These are phyloP conservation scores for Fukomys damarensis DNA, from an alignment of 2,113 vertebrate species.

Conservation along the genomic window DNA sequence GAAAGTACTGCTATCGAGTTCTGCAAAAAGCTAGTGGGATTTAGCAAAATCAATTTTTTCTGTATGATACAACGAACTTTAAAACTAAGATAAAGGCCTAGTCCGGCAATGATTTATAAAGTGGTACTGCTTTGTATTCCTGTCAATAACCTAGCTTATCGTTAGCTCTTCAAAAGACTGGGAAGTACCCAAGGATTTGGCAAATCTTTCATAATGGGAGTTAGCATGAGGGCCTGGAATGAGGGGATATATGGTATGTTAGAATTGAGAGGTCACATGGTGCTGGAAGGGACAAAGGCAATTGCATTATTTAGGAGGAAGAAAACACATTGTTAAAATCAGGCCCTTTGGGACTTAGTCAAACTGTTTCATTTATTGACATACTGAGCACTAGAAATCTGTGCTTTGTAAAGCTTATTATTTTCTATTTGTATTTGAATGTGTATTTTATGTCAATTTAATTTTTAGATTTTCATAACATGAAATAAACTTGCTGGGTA, in stretches of 20 bases:
- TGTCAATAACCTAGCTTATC: neutral
- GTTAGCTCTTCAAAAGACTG: neutral
- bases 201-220: neutral
- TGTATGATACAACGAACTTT: neutral
- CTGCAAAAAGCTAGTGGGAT: constrained; percentile 13
- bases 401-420: constrained; percentile 32
- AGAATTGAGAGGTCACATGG: neutral
- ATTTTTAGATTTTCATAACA: constrained; percentile 32
- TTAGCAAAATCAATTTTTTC: constrained; percentile 20
- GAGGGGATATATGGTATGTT: neutral
- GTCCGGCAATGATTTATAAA: neutral
- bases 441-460: constrained; percentile 26
- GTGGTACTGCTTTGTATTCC: neutral
- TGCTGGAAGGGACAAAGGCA: neutral
- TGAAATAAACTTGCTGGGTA: constrained; percentile 26
- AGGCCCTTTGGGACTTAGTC: neutral
- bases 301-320: neutral
- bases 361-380: constrained; percentile 40
- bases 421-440: constrained; percentile 5
- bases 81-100: neutral
- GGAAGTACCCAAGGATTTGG: neutral
- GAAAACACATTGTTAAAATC: neutral
- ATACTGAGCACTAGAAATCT: constrained; percentile 24
- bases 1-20: constrained; percentile 4
- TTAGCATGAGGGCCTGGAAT: neutral